These are phyloP conservation scores for Hylomyscus alleni DNA, from an alignment of 2,797 vertebrate genomes.

Conservation along the genomic window DNA sequence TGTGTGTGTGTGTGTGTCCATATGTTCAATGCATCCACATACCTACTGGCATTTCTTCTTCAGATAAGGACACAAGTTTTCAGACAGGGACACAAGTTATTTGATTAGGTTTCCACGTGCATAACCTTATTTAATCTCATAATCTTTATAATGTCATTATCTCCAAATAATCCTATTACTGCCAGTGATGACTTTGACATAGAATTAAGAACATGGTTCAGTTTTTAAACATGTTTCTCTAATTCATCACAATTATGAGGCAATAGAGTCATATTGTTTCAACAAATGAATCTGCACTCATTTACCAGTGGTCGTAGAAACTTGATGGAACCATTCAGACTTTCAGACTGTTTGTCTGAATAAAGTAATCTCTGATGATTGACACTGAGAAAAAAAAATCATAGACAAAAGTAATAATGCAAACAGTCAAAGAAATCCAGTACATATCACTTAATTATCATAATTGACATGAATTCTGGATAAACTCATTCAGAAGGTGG, in stretches of 20 bases:
- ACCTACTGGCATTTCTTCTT: neutral
- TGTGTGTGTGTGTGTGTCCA: neutral
- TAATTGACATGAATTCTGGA: neutral
- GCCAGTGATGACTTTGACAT: neutral
- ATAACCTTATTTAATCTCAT: neutral
- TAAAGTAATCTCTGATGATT: neutral
- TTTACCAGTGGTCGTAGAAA: neutral
- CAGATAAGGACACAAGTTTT: neutral
- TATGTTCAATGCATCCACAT: neutral
- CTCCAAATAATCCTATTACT: neutral
- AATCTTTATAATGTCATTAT: neutral
- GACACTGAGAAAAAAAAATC: neutral
- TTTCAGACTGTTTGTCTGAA: neutral
- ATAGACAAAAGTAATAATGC: neutral
- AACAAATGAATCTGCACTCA: neutral
- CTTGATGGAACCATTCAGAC: neutral
- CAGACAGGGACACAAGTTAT: neutral
- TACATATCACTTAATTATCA: neutral
- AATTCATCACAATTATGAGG: neutral
- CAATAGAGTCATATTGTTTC: neutral
- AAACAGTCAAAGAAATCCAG: neutral
- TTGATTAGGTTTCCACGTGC: neutral
- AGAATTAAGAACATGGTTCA: neutral
- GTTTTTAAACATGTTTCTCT: neutral
- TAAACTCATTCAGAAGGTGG: neutral